Conservation (phyloP, 2,888 invertebrate species). For the Temnothorax rugatulus region DNA sequence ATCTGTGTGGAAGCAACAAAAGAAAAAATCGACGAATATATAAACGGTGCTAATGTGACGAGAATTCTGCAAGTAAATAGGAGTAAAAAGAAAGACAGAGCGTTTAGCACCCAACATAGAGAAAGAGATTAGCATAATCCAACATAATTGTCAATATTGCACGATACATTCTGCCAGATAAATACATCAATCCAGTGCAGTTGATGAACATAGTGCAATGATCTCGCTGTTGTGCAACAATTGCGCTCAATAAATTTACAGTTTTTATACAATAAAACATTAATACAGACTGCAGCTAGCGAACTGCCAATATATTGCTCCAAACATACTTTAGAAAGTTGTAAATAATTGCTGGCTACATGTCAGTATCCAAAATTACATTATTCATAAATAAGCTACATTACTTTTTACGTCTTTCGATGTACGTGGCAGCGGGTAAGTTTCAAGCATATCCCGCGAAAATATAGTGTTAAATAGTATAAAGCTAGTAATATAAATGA, state of each 20-base stretch:
- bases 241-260: slow-evolving; percentile 84
- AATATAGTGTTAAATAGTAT: slow-evolving; percentile 60
- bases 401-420: slow-evolving; percentile 71
- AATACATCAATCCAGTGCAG: slow-evolving; percentile 68
- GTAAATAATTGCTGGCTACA: slow-evolving; percentile 79
- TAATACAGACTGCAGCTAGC: slow-evolving; percentile 84
- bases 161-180: slow-evolving; percentile 61
- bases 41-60: slow-evolving; percentile 75
- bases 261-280: slow-evolving; percentile 82
- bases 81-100: slow-evolving; percentile 1
- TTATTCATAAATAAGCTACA: slow-evolving; percentile 71
- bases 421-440: slow-evolving; percentile 64
- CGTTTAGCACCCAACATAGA: neutral
- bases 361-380: slow-evolving; percentile 75
- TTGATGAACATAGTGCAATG: slow-evolving; percentile 80
- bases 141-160: slow-evolving; percentile 65
- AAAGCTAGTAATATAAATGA: slow-evolving; percentile 57
- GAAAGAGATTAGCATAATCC: slow-evolving; percentile 51
- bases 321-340: slow-evolving; percentile 75
- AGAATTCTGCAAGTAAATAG: slow-evolving; percentile 62
- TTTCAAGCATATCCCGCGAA: slow-evolving; percentile 55
- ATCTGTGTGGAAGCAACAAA: slow-evolving; percentile 94
- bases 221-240: slow-evolving; percentile 82
- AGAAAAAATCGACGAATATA: slow-evolving; percentile 86
- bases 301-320: slow-evolving; percentile 83